Percentiles rank a stretch among this genome's conserved stretches.
Conservation (phyloP, 2,888 invertebrate species). For the Caenorhabditis zanzibari region DNA sequence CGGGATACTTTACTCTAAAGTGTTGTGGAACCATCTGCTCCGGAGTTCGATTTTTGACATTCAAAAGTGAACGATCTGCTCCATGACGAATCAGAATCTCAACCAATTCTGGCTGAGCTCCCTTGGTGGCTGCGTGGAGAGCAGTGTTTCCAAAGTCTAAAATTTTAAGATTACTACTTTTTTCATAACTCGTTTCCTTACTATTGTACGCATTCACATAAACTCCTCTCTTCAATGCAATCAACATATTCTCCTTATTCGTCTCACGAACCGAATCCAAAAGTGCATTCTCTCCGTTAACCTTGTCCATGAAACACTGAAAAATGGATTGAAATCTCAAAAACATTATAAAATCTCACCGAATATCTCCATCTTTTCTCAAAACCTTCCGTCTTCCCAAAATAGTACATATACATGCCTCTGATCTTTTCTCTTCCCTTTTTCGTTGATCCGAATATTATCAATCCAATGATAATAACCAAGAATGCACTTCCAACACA, state of each 20-base stretch:
- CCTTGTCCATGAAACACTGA: slow-evolving; percentile 19
- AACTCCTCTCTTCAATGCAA: slow-evolving; percentile 11
- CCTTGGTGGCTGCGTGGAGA: slow-evolving; percentile 15
- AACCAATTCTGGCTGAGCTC: slow-evolving; percentile 1
- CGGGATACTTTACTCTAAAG: not conserved
- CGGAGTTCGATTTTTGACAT: slow-evolving; percentile 6
- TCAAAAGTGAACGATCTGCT: slow-evolving; percentile 29
- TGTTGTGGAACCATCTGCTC: slow-evolving; percentile 24
- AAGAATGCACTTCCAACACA: not conserved
- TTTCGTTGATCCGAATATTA: not conserved
- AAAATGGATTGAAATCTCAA: not conserved
- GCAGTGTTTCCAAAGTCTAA: slow-evolving; percentile 32
- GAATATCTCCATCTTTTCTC: slow-evolving; percentile 39
- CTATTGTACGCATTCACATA: slow-evolving; percentile 28
- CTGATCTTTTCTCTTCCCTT: not conserved
- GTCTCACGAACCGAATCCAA: slow-evolving; percentile 10
- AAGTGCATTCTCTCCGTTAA: slow-evolving; percentile 12
- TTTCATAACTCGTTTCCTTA: not conserved
- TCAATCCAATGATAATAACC: not conserved
- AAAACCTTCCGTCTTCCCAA: not conserved
- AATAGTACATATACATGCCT: not conserved
- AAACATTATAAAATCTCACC: not conserved
- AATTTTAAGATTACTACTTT: not conserved
- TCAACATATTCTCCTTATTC: slow-evolving; percentile 6
- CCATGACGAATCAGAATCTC: slow-evolving; percentile 23